A percentile compares a stretch with the other conserved stretches of the same genome.
Conservation (phyloP, 2,888 invertebrate species). For the Neocrepidodera transversa region DNA sequence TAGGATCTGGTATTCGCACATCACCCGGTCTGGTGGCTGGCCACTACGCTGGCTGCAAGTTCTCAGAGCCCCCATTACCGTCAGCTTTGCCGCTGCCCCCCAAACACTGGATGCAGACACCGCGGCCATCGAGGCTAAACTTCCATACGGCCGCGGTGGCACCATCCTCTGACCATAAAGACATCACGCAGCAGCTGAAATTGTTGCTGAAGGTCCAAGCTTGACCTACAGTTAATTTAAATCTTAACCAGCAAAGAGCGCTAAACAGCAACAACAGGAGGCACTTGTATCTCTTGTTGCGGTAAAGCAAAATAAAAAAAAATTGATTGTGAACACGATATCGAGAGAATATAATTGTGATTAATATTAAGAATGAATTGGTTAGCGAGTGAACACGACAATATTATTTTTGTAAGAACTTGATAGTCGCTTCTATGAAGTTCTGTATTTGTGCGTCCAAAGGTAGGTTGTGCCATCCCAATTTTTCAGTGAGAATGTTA, state of each 20-base stretch:
- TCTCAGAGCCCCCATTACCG: conserved; percentile 75
- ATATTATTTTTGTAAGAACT: conserved; percentile 40
- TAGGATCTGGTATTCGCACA: conserved; percentile 43
- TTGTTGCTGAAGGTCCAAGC: conserved; percentile 60
- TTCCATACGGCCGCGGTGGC: conserved; percentile 36
- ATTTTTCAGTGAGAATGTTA: neutral
- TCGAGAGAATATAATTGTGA: conserved; percentile 39
- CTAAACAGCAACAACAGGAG: conserved; percentile 47
- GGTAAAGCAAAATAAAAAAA: conserved; percentile 43
- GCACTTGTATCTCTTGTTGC: conserved; percentile 54
- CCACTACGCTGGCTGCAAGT: conserved; percentile 72
- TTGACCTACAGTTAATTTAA: conserved; percentile 48
- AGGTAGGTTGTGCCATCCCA: conserved; percentile 14
- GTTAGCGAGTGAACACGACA: conserved; percentile 62
- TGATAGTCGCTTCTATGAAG: conserved; percentile 29
- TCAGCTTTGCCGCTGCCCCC: conserved; percentile 76
- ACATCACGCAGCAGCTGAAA: conserved; percentile 57
- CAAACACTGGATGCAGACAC: conserved; percentile 73
- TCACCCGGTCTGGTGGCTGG: conserved; percentile 60
- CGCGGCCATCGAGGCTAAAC: conserved; percentile 67
- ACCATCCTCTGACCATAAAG: conserved; percentile 48
- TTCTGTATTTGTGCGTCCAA: conserved; percentile 16
- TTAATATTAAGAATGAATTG: conserved; percentile 49
- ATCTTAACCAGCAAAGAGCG: conserved; percentile 40
- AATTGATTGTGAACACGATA: conserved; percentile 46